Evolutionary conservation across 2,113 vertebrate genomes (phyloP).

Genomic region (Alosa alosa): DNA sequence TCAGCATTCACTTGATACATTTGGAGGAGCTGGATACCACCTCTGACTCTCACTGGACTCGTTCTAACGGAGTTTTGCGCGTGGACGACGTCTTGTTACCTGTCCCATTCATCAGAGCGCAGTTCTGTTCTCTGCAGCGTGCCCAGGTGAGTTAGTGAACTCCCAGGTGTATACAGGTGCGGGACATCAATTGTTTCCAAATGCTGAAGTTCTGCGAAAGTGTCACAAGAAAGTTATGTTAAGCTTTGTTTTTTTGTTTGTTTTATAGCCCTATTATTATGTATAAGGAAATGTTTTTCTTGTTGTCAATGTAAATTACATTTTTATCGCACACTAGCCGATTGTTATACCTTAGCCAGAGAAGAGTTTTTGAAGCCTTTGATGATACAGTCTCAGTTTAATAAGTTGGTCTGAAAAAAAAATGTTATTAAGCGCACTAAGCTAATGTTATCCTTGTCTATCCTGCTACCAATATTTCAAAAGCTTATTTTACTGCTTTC

Average conservation of each 20-base stretch:
- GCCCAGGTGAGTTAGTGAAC: constrained; percentile 69
- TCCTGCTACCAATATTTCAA: neutral
- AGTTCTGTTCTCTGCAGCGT: constrained; percentile 54
- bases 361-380: too few species aligned
- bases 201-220: constrained; percentile 3
- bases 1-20: neutral
- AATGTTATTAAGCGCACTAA: neutral
- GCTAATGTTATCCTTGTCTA: neutral
- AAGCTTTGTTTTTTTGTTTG: neutral
- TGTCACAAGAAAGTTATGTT: neutral
- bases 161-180: constrained; percentile 45
- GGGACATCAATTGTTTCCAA: constrained; percentile 22
- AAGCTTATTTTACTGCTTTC: neutral
- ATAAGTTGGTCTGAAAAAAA: neutral
- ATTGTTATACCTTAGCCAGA: too few species aligned
- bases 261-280: too few species aligned
- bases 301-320: too few species aligned
- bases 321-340: too few species aligned
- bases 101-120: constrained; percentile 55
- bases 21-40: constrained; percentile 17
- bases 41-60: neutral
- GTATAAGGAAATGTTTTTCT: too few species aligned
- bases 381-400: neutral
- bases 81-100: constrained; percentile 50
- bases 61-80: neutral